Base-by-base conservation (phyloP, 2,113 vertebrate genomes). In the Eulemur macaco region DNA sequence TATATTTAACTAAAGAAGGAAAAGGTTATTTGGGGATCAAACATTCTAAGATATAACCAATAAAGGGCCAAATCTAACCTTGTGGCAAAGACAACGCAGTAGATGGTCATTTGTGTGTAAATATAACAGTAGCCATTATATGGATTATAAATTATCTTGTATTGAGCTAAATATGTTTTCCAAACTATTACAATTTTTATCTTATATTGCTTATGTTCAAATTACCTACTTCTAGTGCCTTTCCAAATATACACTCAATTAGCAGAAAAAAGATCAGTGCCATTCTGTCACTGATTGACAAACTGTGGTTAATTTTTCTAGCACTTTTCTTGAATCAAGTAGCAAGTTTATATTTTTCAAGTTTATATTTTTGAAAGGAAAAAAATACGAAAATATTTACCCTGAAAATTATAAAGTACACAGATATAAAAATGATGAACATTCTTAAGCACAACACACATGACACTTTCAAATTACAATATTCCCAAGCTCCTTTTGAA, bases 401-500 rank as follows among this genome's bases (percentile, higher is more conserved):
- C 47, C 39, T 85, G 23, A 87, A 74, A 92, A 54, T 86, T 69
- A 58, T 56, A 37, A 96, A 85, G 39, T 74, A 89, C n/a, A 93
- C 21, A 86, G 37, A 64, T 74, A 78, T 2, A n/a, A 42, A 91
- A 68, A 42, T 21, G 42, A 31, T 50, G 15, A 88, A 71, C 27
- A 77, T 31, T 82, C 50, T 47, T 58, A 88, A 84, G 29, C 34
- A 81, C 11, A 93, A 73, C 15, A 76, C 1, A 60, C 29, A 60
- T 42, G 25, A 83, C 96, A 87, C 56, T 66, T 93, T 66, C 39
- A 89, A 73, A 50, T 80, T 54, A 34, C 6, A 47, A 66, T n/a
- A 45, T 47, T 74, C 45, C 27, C 56, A 96, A 92, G 21, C 8
- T 89, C n/a, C 71, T 76, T 76, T 66, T 85, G 66, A 88, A 93